Conservation (phyloP, 2,888 invertebrate species). For the Pollenia angustigena region DNA sequence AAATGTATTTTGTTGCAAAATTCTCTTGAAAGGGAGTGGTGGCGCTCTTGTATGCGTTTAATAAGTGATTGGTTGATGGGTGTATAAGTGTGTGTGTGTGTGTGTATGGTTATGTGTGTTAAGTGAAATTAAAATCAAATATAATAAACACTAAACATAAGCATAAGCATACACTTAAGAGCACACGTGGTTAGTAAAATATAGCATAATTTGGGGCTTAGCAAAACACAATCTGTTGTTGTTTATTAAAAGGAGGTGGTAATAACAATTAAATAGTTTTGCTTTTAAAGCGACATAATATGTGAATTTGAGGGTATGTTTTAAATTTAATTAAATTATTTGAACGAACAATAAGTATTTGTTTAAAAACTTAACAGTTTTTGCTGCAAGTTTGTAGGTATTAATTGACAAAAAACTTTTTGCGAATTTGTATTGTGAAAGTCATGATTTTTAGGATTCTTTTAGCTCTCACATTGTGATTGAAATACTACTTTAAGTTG, state of each 20-base stretch:
- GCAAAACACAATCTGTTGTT: not conserved
- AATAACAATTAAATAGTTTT: not conserved
- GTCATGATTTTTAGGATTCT: no score
- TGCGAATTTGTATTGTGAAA: no score
- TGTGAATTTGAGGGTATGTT: not conserved
- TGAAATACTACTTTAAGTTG: no score
- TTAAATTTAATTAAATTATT: slow-evolving; percentile 28
- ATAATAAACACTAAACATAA: slow-evolving; percentile 18
- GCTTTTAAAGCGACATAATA: not conserved
- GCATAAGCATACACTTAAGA: slow-evolving; percentile 32
- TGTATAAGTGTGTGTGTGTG: not conserved
- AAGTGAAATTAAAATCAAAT: slow-evolving; percentile 20
- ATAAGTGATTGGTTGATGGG: no score
- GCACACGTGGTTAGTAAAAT: slow-evolving; percentile 2
- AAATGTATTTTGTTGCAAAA: not conserved
- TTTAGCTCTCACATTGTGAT: no score
- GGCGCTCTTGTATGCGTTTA: no score
- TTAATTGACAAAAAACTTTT: not conserved
- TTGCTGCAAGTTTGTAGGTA: not conserved
- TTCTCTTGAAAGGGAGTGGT: not conserved
- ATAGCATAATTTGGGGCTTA: not conserved
- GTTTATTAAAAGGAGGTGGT: slow-evolving; percentile 1
- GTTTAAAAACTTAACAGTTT: not conserved
- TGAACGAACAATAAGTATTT: not conserved
- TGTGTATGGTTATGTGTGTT: not conserved